Conservation (phyloP, 2,797 vertebrate species). For the Kryptolebias ocellatus region DNA sequence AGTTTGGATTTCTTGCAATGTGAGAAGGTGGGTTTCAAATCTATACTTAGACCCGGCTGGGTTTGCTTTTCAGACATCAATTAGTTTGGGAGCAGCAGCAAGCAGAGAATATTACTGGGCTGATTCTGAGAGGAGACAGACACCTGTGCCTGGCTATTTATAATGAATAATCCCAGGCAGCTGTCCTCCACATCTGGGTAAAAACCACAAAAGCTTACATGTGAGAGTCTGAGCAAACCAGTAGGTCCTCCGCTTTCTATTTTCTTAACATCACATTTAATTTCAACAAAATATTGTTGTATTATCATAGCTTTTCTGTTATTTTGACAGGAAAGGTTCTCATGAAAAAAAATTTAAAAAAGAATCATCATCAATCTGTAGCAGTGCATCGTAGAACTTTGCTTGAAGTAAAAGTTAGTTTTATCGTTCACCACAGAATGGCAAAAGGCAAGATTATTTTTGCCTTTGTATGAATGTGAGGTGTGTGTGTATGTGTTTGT, state of each 20-base stretch:
- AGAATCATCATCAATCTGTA: too few species aligned
- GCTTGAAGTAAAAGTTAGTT: too few species aligned
- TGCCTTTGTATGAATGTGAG: too few species aligned
- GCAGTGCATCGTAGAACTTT: too few species aligned
- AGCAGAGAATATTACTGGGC: conserved; percentile 69
- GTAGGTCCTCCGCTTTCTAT: not conserved
- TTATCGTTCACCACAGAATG: too few species aligned
- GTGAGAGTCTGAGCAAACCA: conserved; percentile 16
- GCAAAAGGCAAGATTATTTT: too few species aligned
- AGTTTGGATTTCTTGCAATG: conserved; percentile 56
- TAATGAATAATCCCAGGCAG: conserved; percentile 56
- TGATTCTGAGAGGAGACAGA: conserved; percentile 68
- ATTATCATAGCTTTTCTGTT: not conserved
- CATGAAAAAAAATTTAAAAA: too few species aligned
- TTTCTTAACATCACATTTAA: not conserved
- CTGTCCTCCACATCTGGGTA: conserved; percentile 54
- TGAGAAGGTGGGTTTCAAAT: conserved; percentile 58
- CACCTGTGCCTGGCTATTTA: conserved; percentile 68
- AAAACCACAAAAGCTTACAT: conserved; percentile 29
- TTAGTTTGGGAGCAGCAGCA: conserved; percentile 78
- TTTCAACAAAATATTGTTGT: not conserved
- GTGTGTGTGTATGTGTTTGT: too few species aligned
- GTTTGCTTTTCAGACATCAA: conserved; percentile 76
- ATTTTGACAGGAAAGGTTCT: not conserved
- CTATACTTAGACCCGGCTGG: conserved; percentile 67